These are phyloP conservation scores for Melanerpes aurifrons DNA, from an alignment of 2,113 vertebrate species.

Conservation along the genomic window DNA sequence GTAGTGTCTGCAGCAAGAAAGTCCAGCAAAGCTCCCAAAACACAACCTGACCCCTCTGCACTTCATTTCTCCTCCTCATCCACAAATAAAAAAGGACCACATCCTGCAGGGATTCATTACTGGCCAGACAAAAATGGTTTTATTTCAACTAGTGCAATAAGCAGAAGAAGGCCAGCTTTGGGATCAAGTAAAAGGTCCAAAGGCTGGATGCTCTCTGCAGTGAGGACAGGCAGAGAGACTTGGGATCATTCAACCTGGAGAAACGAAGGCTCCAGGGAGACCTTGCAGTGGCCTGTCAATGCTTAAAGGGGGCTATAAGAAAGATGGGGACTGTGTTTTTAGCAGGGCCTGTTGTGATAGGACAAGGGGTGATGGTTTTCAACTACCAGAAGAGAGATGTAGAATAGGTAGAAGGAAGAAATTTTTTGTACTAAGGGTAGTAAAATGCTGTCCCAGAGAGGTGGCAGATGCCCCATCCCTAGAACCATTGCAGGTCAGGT, in stretches of 20 bases:
- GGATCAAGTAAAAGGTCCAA: not conserved
- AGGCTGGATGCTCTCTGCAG: not conserved
- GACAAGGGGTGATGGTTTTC: not conserved
- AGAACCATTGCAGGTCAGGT: too few species aligned
- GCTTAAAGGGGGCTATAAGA: not conserved
- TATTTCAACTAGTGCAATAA: not conserved
- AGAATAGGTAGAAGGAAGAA: not conserved
- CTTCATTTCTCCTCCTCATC: not conserved
- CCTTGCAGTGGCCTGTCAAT: not conserved
- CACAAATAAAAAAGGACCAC: not conserved
- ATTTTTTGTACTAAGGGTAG: too few species aligned
- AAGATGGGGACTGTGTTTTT: not conserved
- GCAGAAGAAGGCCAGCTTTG: not conserved
- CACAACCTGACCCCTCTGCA: not conserved
- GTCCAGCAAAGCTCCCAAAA: not conserved
- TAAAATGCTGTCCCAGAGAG: too few species aligned
- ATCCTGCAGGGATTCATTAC: not conserved
- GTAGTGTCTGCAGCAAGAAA: not conserved
- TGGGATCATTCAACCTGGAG: not conserved
- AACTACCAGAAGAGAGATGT: not conserved
- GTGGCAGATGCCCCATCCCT: too few species aligned
- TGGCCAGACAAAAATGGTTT: not conserved
- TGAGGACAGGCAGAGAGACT: not conserved
- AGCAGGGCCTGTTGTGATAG: not conserved
- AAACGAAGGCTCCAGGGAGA: not conserved